These are phyloP conservation scores for Dromaius novaehollandiae DNA, from an alignment of 2,113 vertebrate species.

Conservation along the genomic window DNA sequence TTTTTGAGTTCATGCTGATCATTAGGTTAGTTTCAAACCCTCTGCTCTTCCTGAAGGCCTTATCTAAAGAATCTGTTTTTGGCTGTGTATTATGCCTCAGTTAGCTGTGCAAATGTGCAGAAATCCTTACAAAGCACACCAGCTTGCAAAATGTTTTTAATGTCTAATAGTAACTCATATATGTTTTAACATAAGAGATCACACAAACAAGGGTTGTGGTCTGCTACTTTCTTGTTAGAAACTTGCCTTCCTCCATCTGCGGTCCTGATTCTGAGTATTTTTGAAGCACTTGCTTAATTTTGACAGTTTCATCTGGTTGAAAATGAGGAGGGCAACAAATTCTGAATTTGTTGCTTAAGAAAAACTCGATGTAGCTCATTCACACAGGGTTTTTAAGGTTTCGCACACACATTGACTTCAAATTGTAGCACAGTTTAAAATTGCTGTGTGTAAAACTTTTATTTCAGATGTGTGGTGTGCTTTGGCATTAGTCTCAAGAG, in stretches of 20 bases:
- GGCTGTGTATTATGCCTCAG: background rate
- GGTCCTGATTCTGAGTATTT: background rate
- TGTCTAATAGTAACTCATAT: rapidly evolving
- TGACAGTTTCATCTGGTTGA: background rate
- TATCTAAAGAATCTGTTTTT: background rate
- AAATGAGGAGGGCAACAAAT: background rate
- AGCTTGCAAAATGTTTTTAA: background rate
- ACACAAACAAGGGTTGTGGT: background rate
- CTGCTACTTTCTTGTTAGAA: rapidly evolving
- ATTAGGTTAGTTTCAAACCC: background rate
- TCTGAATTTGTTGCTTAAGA: background rate
- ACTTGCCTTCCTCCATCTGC: background rate
- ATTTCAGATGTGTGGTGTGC: background rate
- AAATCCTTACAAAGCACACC: background rate
- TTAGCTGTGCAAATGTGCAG: background rate
- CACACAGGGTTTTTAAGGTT: background rate
- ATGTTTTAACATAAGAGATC: background rate
- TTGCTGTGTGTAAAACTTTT: background rate
- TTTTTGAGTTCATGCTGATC: background rate
- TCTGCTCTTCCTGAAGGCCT: background rate
- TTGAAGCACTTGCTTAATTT: background rate
- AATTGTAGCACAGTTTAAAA: background rate
- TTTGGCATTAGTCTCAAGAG: background rate
- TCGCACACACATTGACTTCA: background rate
- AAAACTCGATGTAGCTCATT: background rate